phyloP scores from a whole-genome alignment of 2,888 invertebrate genomes.

The Isoperla grammatica region DNA sequence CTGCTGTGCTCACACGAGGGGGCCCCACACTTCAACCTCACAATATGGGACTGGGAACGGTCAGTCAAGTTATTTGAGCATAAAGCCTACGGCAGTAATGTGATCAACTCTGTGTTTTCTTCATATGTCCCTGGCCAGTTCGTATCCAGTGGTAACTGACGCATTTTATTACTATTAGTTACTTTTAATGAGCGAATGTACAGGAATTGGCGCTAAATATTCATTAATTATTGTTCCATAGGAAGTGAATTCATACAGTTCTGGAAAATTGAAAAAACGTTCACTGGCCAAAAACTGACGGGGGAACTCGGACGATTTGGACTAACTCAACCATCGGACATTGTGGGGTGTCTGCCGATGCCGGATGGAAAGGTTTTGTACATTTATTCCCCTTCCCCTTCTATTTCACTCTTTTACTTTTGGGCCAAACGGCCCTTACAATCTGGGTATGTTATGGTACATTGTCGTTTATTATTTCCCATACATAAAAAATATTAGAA shows the following conservation, averaged over 20 bases:
- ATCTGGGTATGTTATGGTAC: too few species aligned
- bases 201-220: too few species aligned
- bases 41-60: conserved; percentile 83
- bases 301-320: conserved; percentile 85
- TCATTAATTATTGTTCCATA: too few species aligned
- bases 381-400: too few species aligned
- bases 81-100: conserved; percentile 78
- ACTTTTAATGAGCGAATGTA: too few species aligned
- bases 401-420: too few species aligned
- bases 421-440: too few species aligned
- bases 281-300: conserved; percentile 85
- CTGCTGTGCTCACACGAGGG: conserved; percentile 77
- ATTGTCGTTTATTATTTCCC: too few species aligned
- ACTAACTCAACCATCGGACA: conserved; percentile 79
- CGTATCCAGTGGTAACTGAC: conserved; percentile 63
- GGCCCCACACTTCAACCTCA: conserved; percentile 80
- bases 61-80: conserved; percentile 69
- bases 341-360: conserved; percentile 76
- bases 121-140: conserved; percentile 72
- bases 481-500: too few species aligned
- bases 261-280: conserved; percentile 90
- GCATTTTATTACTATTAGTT: too few species aligned
- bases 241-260: conserved; percentile 72
- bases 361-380: conserved; percentile 68
- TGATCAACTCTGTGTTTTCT: conserved; percentile 75